These are phyloP conservation scores for Standfussiana lucernea DNA, from an alignment of 2,888 invertebrate genomes.

Conservation along the genomic window DNA sequence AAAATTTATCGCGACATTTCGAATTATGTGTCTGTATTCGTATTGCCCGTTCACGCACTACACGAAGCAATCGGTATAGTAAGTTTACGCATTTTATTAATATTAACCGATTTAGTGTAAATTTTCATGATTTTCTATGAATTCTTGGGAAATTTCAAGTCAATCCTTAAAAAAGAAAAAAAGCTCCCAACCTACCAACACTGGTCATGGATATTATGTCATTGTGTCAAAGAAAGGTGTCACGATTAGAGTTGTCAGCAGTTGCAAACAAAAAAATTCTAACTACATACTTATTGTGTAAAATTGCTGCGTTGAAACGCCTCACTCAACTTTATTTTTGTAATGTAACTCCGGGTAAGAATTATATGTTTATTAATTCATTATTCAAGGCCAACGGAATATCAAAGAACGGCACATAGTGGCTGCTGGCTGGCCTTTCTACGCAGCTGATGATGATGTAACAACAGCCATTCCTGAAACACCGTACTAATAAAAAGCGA, in stretches of 20 bases:
- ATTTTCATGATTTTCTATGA: not conserved
- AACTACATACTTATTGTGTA: too few relatives aligned
- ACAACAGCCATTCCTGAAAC: not conserved
- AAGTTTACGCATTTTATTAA: not conserved
- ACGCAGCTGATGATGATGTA: not conserved
- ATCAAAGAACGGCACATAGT: too few relatives aligned
- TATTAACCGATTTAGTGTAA: not conserved
- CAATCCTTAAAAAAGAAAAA: not conserved
- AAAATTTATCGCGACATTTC: not conserved
- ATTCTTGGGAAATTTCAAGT: not conserved
- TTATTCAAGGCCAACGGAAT: too few relatives aligned
- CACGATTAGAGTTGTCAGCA: conserved; percentile 1
- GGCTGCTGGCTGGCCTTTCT: too few relatives aligned
- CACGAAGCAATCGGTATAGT: not conserved
- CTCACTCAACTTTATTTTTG: too few relatives aligned
- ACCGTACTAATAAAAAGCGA: too few relatives aligned
- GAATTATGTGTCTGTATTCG: not conserved
- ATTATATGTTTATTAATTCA: too few relatives aligned
- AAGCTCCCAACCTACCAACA: not conserved
- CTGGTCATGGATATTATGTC: not conserved
- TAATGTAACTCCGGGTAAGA: too few relatives aligned
- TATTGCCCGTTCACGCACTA: not conserved
- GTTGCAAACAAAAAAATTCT: not conserved
- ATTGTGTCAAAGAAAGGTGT: not conserved
- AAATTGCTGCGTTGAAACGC: too few relatives aligned